Conservation (phyloP, 2,113 vertebrate species). For the Corydoras maculifer region DNA sequence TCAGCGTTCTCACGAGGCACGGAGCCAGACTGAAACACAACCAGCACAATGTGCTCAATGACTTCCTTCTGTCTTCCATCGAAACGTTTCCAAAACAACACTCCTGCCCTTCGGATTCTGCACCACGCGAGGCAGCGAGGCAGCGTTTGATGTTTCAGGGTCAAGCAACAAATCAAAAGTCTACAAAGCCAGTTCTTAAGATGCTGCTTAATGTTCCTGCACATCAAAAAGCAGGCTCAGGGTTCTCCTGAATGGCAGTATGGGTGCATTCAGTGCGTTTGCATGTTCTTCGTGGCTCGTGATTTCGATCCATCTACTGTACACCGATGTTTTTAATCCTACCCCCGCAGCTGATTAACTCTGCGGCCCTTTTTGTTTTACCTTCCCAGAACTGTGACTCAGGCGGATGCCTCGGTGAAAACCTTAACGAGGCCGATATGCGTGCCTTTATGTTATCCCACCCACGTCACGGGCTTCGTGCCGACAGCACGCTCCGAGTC, state of each 20-base stretch:
- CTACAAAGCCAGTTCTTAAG: no score
- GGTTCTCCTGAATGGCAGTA: no score
- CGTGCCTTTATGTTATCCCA: slow-evolving; percentile 1
- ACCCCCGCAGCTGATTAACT: neutral
- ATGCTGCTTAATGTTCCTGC: no score
- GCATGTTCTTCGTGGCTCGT: no score
- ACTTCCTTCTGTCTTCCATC: slow-evolving; percentile 11
- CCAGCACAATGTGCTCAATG: slow-evolving; percentile 21
- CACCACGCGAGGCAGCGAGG: no score
- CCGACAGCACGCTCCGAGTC: neutral
- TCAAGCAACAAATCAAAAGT: no score
- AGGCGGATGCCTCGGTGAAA: neutral
- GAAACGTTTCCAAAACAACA: neutral
- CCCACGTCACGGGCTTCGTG: slow-evolving; percentile 20
- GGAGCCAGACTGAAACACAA: slow-evolving; percentile 8
- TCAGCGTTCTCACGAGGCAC: slow-evolving; percentile 37
- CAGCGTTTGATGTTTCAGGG: no score
- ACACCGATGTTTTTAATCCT: no score
- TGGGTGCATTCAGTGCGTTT: no score
- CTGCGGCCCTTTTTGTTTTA: neutral
- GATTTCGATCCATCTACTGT: no score
- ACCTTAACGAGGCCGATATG: neutral
- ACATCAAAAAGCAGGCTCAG: no score
- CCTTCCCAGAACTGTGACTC: slow-evolving; percentile 35
- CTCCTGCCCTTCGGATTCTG: neutral